phyloP scores from a whole-genome alignment of 2,113 vertebrate genomes.

The Pogonocichla stellata region DNA sequence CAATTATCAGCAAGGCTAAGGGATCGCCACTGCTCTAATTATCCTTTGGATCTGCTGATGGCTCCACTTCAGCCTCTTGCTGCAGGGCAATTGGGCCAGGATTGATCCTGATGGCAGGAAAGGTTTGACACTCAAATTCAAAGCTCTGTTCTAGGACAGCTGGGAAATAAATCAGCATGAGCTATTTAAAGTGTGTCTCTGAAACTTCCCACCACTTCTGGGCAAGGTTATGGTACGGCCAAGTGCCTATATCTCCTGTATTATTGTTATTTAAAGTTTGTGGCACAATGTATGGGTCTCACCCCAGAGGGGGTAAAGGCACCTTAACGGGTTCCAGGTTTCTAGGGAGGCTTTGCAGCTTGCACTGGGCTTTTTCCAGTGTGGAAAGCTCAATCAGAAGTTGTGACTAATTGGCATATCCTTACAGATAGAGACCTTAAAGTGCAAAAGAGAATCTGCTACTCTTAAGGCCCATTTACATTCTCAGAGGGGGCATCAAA shows the following conservation, averaged over 20 bases:
- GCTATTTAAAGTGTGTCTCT: not conserved
- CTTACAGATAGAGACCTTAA: not conserved
- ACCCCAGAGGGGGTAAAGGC: not conserved
- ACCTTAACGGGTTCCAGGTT: accelerated
- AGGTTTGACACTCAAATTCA: not conserved
- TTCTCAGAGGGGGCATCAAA: not conserved
- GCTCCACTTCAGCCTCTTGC: not conserved
- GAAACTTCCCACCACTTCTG: not conserved
- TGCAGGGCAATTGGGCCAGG: not conserved
- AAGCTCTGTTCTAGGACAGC: not conserved
- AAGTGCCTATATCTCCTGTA: not conserved
- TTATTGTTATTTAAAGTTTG: not conserved
- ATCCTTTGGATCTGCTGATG: not conserved
- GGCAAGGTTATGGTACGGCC: not conserved
- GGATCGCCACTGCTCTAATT: not conserved
- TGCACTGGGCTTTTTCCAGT: not conserved
- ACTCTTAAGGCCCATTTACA: not conserved
- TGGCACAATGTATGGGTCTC: not conserved
- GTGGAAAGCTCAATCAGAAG: not conserved
- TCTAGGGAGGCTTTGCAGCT: not conserved
- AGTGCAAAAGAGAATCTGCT: not conserved
- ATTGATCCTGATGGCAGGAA: not conserved
- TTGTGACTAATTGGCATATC: not conserved
- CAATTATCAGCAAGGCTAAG: not conserved
- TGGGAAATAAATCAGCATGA: not conserved